These are phyloP conservation scores for Siniperca undulata DNA, from an alignment of 2,797 vertebrate species.

Conservation along the genomic window DNA sequence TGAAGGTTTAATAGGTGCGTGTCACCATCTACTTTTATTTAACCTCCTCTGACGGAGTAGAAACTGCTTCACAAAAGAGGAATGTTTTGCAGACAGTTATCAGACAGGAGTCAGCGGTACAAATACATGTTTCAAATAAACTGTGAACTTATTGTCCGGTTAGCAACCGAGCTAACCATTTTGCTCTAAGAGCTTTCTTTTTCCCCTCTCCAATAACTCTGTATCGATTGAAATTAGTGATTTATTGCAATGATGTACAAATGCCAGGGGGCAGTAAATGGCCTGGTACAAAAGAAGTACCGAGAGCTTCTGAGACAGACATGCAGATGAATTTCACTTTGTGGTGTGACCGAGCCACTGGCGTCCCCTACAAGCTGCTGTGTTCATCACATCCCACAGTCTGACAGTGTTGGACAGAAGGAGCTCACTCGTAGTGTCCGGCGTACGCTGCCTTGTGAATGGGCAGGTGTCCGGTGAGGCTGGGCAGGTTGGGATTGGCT, in stretches of 20 bases:
- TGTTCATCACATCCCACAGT: not conserved
- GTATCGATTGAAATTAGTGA: too few relatives aligned
- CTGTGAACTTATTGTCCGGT: too few relatives aligned
- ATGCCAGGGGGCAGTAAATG: too few relatives aligned
- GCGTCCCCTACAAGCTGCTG: not conserved
- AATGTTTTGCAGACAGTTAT: too few relatives aligned
- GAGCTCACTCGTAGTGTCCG: slow-evolving; percentile 91
- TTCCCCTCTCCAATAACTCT: too few relatives aligned
- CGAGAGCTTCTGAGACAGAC: too few relatives aligned
- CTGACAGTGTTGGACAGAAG: slow-evolving; percentile 12
- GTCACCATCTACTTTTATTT: too few relatives aligned
- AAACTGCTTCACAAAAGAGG: not conserved
- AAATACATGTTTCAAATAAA: not conserved
- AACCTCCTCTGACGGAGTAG: not conserved
- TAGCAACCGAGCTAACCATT: too few relatives aligned
- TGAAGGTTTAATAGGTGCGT: too few relatives aligned
- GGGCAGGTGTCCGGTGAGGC: slow-evolving; percentile 87
- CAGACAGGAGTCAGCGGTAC: not conserved
- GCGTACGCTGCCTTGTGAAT: slow-evolving; percentile 90
- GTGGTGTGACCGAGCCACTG: not conserved
- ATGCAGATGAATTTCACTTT: not conserved
- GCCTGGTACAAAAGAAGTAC: too few relatives aligned
- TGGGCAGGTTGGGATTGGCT: slow-evolving; percentile 89
- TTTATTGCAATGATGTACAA: too few relatives aligned
- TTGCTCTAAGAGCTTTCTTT: too few relatives aligned